Evolutionary conservation across 2,113 vertebrate species (phyloP), one percentile per base, ranked within the genome.

Genomic region (Phoxinus phoxinus): DNA sequence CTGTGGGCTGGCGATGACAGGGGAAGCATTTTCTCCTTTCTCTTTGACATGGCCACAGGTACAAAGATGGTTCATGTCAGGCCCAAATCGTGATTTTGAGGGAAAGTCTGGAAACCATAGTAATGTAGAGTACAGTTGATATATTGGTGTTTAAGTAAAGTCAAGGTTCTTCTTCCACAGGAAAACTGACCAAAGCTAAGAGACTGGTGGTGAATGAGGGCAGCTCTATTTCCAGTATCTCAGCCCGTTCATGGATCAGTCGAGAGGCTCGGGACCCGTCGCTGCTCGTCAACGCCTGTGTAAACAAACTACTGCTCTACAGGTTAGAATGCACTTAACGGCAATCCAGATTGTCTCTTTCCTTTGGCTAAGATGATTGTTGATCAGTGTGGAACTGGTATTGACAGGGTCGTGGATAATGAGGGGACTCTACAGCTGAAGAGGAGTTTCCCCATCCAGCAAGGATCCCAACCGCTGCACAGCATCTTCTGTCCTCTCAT

Each of bases 401-500:
- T 88, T 61, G 48, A 53, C 91, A 98, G 97, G 92, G 97, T 98
- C 72, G 96, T 97, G 77, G 97, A 98, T 89, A 97, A 97, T 3
- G 97, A 98, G 85, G 97, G 97, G 0, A 96, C 96, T 0, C 92
- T 98, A 15, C 97, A 97, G 89, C 90, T 98, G 86, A 97, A 97
- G 92, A 95, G 96, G 84, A 98, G 94, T 86, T 98, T 97, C 90
- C 96, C 95, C 9, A 97, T 98, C 58, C 95, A 97, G 86, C 97
- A 98, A 5, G 94, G 92, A 53, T 95, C 95, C 0, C 96, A 98
- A 84, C 95, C 93, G 0, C 92, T 98, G 23, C 96, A 96, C 63
- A 98, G 97, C 91, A 98, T 97, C 92, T 98, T 98, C 94, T 98
- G 97, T 86, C 97, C 97, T 2, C 96, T 98, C 71, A 98, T 98